Evolutionary conservation across 2,888 invertebrate genomes (phyloP), one percentile per base, ranked within the genome.

Genomic region (Caenorhabditis macrosperma): DNA sequence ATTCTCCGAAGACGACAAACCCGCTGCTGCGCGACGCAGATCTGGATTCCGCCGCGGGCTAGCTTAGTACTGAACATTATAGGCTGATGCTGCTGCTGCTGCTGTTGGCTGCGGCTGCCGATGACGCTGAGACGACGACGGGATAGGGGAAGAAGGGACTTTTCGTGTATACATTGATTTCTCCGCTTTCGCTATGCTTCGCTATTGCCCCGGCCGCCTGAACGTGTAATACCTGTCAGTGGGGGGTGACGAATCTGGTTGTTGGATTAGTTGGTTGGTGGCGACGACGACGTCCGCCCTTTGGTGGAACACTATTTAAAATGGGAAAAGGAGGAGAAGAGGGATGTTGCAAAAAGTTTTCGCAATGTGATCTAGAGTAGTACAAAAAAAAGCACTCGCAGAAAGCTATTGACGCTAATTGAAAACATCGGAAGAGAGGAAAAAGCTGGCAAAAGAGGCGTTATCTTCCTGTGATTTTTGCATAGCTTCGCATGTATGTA

Each of bases 21-120:
- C 66, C 60, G 75, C 66, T 75, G 64, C 28, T n/a, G 57, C 35
- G 1, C 10, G 30, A 60, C n/a, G 59, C 26, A 50, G 50, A 75
- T 75, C 66, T 72, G 72, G 72, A 72, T 72, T 52, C 59, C 30
- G 17, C 35, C 20, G 20, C 46, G 30, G 35, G 59, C 66, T 52
- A 26, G 52, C 61, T 69, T 69, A 69, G 69, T 71, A 71, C 61
- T 61, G 60, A 71, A 71, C 54, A 61, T 61, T 71, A 71, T 71
- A 55, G 30, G 55, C 55, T 55, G 46, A 17, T 44, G 46, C 41
- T n/a, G 26, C 54, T 54, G 30, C 30, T 4, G 54, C 57, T 17
- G 33, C 41, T 33, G 38, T 38, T 28, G 33, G 17, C 33, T 4
- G 60, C 28, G 26, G 44, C 41, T 26, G 52, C 35, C 24, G 52